Evolutionary conservation across 2,888 invertebrate genomes (phyloP).

Genomic region (Lapara coniferarum): DNA sequence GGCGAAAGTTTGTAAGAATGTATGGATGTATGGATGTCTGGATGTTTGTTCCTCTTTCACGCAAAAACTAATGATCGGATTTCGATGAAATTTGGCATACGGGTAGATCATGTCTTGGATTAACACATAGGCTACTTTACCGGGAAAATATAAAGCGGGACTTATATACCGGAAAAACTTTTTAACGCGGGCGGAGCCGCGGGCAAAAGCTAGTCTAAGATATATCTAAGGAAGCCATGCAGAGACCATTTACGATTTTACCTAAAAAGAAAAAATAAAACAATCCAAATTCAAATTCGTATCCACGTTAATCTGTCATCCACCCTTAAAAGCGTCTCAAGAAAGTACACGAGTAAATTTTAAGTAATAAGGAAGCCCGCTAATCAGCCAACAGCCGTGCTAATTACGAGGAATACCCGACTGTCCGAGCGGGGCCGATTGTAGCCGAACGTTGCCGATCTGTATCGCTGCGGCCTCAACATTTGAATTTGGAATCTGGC

Average conservation of each 20-base stretch:
- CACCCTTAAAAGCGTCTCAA: conserved; percentile 60
- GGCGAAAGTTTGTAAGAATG: too few species aligned
- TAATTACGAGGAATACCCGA: conserved; percentile 69
- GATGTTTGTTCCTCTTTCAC: too few species aligned
- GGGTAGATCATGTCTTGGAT: too few species aligned
- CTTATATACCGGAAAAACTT: too few species aligned
- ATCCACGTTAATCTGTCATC: conserved; percentile 44
- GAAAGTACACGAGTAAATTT: conserved; percentile 73
- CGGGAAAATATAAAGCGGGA: too few species aligned
- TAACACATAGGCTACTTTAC: too few species aligned
- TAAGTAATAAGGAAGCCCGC: conserved; percentile 73
- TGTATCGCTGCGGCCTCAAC: conserved; percentile 37
- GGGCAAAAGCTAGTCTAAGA: too few species aligned
- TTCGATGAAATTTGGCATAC: too few species aligned
- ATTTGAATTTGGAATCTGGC: conserved; percentile 31
- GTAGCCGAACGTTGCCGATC: conserved; percentile 32
- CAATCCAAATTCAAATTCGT: conserved; percentile 27
- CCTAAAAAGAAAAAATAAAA: background rate
- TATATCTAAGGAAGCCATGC: background rate
- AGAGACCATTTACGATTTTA: background rate
- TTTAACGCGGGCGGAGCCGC: too few species aligned
- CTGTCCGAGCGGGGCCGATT: conserved; percentile 32
- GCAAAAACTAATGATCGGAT: too few species aligned
- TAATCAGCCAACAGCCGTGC: conserved; percentile 59
- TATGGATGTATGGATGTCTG: too few species aligned